phyloP scores from a whole-genome alignment of 2,888 invertebrate species.

The Notodonta ziczac region DNA sequence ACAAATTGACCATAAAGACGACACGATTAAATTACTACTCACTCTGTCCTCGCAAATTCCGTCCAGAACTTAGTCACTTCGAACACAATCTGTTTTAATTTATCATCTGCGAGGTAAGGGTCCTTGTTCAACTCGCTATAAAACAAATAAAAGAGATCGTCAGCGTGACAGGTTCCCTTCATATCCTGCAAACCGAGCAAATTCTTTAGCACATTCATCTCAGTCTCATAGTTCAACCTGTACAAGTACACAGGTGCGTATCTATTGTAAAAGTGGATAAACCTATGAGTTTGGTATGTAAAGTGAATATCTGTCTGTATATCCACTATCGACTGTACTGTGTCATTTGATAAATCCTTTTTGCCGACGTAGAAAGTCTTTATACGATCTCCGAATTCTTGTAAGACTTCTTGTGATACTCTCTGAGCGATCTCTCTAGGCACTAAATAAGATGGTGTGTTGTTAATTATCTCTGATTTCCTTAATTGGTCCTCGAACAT shows the following conservation, averaged over 20 bases:
- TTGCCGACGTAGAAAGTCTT: slow-evolving; percentile 55
- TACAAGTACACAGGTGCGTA: slow-evolving; percentile 55
- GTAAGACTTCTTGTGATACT: slow-evolving; percentile 39
- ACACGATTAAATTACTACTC: slow-evolving; percentile 25
- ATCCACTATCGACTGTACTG: slow-evolving; percentile 41
- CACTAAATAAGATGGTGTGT: slow-evolving; percentile 51
- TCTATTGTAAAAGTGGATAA: slow-evolving; percentile 49
- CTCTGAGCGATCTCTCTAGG: slow-evolving; percentile 52
- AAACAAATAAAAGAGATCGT: slow-evolving; percentile 77
- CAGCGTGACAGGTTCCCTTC: slow-evolving; percentile 74
- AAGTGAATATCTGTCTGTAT: slow-evolving; percentile 57
- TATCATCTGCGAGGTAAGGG: slow-evolving; percentile 51
- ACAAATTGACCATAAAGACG: too few species aligned
- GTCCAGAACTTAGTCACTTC: slow-evolving; percentile 73
- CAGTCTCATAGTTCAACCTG: slow-evolving; percentile 57
- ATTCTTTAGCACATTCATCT: slow-evolving; percentile 60
- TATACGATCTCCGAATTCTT: slow-evolving; percentile 53
- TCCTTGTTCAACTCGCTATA: slow-evolving; percentile 60
- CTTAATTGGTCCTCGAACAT: slow-evolving; percentile 42
- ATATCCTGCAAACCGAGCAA: slow-evolving; percentile 37
- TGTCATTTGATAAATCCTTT: slow-evolving; percentile 43
- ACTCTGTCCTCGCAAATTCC: slow-evolving; percentile 76
- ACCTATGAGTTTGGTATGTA: slow-evolving; percentile 53
- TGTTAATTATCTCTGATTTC: slow-evolving; percentile 47
- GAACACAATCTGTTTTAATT: slow-evolving; percentile 55